A percentile compares a stretch with the other conserved stretches of the same genome.
Conservation (phyloP, 2,113 vertebrate species). For the Anoplopoma fimbria region DNA sequence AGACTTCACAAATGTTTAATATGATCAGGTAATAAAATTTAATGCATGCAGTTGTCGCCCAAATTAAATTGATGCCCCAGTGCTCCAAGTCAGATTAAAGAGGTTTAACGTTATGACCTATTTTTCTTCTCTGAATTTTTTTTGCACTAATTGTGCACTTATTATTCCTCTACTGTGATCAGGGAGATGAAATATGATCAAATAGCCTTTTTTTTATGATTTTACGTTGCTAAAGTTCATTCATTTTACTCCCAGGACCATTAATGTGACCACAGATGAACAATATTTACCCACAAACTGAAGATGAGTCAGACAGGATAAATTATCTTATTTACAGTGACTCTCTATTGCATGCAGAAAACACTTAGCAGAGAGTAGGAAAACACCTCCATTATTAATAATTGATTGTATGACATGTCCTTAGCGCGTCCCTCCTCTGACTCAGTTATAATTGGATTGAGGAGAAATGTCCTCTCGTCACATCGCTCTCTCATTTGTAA, state of each 20-base stretch:
- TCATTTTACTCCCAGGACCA: background rate
- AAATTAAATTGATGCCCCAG: background rate
- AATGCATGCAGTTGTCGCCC: background rate
- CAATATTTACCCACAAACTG: background rate
- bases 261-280: slow-evolving; percentile 6
- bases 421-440: slow-evolving; percentile 23
- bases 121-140: background rate
- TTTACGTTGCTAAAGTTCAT: background rate
- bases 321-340: slow-evolving; percentile 40
- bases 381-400: slow-evolving; percentile 36
- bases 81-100: background rate
- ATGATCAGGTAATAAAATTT: background rate
- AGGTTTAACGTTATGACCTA: background rate
- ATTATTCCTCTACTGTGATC: background rate
- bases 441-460: slow-evolving; percentile 18
- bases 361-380: too few relatives aligned
- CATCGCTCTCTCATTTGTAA: background rate
- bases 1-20: slow-evolving; percentile 17
- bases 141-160: background rate
- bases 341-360: background rate
- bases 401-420: slow-evolving; percentile 41
- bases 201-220: background rate
- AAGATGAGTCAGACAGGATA: slow-evolving; percentile 33
- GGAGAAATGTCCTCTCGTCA: slow-evolving; percentile 8
- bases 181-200: background rate